Conservation (phyloP, 2,888 invertebrate species). For the Trissonchulus latispiculum region DNA sequence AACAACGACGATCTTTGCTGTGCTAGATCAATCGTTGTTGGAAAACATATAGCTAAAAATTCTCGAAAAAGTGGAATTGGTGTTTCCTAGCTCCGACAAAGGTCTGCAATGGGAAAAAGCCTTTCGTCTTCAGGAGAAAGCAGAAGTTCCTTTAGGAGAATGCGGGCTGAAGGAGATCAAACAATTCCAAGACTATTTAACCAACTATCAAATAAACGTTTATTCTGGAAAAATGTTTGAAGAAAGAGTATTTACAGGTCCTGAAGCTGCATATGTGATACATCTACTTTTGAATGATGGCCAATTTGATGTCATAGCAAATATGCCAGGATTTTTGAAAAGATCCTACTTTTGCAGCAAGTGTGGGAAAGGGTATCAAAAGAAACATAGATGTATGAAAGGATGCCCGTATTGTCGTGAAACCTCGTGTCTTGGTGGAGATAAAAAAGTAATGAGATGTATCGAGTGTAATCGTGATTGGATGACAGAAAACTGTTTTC, state of each 20-base stretch:
- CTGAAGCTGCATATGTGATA: background rate
- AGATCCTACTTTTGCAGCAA: background rate
- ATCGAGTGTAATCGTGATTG: background rate
- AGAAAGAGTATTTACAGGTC: slow-evolving; percentile 10
- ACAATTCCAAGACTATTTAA: background rate
- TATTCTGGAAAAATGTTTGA: background rate
- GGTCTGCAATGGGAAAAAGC: background rate
- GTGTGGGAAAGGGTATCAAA: background rate
- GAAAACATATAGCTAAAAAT: background rate
- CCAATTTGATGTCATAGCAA: background rate
- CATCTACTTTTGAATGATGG: slow-evolving; percentile 2
- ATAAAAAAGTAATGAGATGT: no score
- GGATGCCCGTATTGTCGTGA: background rate
- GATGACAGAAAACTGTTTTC: background rate
- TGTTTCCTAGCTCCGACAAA: background rate
- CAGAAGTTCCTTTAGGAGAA: background rate
- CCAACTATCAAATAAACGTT: slow-evolving; percentile 1
- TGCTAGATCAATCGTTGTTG: background rate
- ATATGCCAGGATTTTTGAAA: background rate
- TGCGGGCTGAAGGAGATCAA: background rate
- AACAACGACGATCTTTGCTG: background rate
- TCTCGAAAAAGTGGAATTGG: no score
- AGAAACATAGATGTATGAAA: background rate
- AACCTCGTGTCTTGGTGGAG: background rate
- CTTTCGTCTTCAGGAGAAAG: background rate